Conservation (phyloP, 64 coral and sea anemone genomes). For the Anthopleura sola region DNA sequence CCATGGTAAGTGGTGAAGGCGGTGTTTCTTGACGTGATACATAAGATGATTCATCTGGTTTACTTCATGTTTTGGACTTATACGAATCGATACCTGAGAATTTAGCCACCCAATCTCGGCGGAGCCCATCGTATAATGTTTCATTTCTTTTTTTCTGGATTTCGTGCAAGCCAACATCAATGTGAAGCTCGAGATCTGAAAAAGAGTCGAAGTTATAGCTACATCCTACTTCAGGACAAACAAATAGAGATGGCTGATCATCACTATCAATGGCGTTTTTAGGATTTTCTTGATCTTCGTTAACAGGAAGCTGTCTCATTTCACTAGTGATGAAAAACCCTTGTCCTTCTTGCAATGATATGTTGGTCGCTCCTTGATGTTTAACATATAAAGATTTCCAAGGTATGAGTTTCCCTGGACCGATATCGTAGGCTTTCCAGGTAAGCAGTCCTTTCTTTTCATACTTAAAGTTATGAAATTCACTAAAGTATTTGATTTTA, state of each 20-base stretch:
- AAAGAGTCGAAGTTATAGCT: constrained; percentile 34
- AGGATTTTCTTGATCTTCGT: neutral
- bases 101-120: constrained; percentile 39
- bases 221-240: constrained; percentile 25
- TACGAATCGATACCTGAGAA: constrained; percentile 23
- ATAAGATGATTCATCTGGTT: constrained; percentile 16
- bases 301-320: neutral
- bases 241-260: neutral
- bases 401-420: neutral
- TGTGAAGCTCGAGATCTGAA: constrained; percentile 55
- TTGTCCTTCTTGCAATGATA: neutral
- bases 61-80: neutral
- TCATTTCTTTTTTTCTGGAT: constrained; percentile 23
- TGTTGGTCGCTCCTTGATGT: constrained; percentile 16
- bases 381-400: neutral
- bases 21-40: constrained; percentile 30
- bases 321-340: neutral
- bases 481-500: neutral
- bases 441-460: neutral
- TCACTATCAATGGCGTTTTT: neutral
- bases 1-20: constrained; percentile 14
- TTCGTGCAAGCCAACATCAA: constrained; percentile 47
- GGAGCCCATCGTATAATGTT: constrained; percentile 43
- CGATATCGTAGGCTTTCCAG: neutral
- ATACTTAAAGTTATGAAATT: neutral